phyloP scores from a whole-genome alignment of 2,113 vertebrate species.

The Thinocorus orbignyianus region DNA sequence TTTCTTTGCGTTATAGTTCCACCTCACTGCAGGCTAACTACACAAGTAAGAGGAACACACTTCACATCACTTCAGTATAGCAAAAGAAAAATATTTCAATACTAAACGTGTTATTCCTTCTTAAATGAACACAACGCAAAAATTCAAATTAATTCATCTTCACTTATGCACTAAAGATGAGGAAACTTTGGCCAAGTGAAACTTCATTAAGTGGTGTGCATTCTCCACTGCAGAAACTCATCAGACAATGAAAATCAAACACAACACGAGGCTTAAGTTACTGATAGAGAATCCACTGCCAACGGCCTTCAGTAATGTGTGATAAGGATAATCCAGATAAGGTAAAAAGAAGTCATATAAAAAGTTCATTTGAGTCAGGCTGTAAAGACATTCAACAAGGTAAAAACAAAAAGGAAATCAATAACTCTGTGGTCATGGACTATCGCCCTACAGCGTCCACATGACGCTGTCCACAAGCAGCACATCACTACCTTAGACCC shows the following conservation, averaged over 20 bases:
- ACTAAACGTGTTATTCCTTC: background rate
- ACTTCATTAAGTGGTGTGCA: rapidly evolving
- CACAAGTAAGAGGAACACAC: background rate
- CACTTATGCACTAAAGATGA: background rate
- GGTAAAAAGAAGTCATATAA: background rate
- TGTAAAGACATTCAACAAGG: background rate
- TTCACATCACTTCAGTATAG: background rate
- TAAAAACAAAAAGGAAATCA: background rate
- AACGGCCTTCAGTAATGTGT: background rate
- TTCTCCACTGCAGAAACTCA: background rate
- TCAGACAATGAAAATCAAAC: background rate
- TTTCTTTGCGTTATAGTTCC: background rate
- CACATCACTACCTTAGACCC: background rate
- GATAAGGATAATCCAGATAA: background rate
- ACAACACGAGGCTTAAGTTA: background rate
- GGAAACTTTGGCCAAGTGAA: background rate
- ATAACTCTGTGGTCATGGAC: background rate
- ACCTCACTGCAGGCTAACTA: background rate
- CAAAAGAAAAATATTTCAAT: background rate
- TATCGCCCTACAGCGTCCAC: background rate
- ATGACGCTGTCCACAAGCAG: background rate
- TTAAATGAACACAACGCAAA: background rate
- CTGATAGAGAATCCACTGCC: background rate
- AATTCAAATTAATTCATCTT: background rate
- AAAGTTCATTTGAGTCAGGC: background rate